Evolutionary conservation across 2,113 vertebrate species (phyloP).

Genomic region (Collichthys lucidus): DNA sequence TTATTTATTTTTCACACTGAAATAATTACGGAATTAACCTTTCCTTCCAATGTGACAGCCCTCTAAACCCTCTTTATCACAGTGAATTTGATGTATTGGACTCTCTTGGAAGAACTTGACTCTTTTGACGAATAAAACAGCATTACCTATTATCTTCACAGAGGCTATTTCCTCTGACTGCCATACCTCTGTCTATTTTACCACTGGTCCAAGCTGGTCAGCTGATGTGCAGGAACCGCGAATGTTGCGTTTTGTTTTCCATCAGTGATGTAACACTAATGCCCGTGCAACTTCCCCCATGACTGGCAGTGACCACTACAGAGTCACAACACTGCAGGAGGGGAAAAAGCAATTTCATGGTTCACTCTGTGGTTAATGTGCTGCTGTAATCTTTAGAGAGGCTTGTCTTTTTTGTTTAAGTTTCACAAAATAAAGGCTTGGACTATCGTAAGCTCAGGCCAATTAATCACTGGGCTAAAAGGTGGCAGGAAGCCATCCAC

Average conservation of each 20-base stretch:
- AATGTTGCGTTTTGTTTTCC: slow-evolving; percentile 63
- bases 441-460: slow-evolving; percentile 80
- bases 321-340: slow-evolving; percentile 81
- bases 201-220: slow-evolving; percentile 40
- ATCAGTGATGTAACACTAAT: slow-evolving; percentile 76
- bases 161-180: slow-evolving; percentile 22
- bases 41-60: slow-evolving; percentile 58
- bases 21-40: slow-evolving; percentile 81
- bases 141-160: slow-evolving; percentile 26
- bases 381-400: slow-evolving; percentile 83
- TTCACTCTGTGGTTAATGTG: slow-evolving; percentile 83
- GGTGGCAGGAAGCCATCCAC: slow-evolving; percentile 57
- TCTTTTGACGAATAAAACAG: slow-evolving; percentile 56
- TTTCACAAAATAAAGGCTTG: slow-evolving; percentile 84
- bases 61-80: slow-evolving; percentile 70
- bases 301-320: slow-evolving; percentile 65
- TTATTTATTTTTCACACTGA: slow-evolving; percentile 81
- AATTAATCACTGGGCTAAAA: slow-evolving; percentile 82
- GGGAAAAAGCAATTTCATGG: slow-evolving; percentile 89
- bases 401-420: slow-evolving; percentile 83
- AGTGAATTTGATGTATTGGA: slow-evolving; percentile 65
- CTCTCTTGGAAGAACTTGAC: slow-evolving; percentile 56
- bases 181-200: neutral
- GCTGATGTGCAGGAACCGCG: slow-evolving; percentile 17
- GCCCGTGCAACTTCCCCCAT: slow-evolving; percentile 55